Evolutionary conservation across 1,140 invertebrate genomes (phyloP), one percentile per base, ranked within the genome.

Genomic region (Diorhabda carinulata): DNA sequence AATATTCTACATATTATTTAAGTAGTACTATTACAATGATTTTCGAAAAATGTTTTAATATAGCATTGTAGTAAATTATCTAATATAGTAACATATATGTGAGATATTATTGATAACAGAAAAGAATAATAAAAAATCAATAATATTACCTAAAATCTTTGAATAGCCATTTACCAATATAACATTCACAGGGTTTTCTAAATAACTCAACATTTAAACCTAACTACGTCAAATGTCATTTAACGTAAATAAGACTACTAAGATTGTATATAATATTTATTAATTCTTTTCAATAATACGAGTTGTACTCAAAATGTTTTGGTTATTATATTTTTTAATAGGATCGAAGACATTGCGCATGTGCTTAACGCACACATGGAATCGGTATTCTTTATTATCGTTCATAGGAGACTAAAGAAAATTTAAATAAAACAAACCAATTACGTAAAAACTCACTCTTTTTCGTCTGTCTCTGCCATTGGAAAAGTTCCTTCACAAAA

Each of bases 321-420:
- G 8, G 45, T 40, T 8, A 25, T 25, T 25, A 40, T 64, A 44
- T 60, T 67, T 59, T 67, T 47, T 60, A 43, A 42, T 25, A 10
- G 44, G 57, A 67, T 67, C 65, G 65, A 67, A 67, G 42, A 60
- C 65, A 67, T 44, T 67, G 65, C 65, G 65, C 65, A 67, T 67
- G 65, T 60, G 65, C 65, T 44, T 41, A 47, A 9, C 9, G 65
- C 43, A 64, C 65, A 67, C 65, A 67, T 67, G 65, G 65, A 67
- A 45, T 65, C 65, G 65, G 57, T 56, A 67, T 60, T 56, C 40
- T 52, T 40, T 43, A 44, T 52, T 61, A 44, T 57, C 64, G 47
- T 65, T 44, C 57, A 59, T 56, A 52, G n/a, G 52, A 47, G 58
- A 45, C 58, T 58, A n/a, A 42, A 44, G n/a, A 64, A 67, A 59